Base-by-base conservation (phyloP, 2,113 vertebrate species). In the Mustela nigripes region DNA sequence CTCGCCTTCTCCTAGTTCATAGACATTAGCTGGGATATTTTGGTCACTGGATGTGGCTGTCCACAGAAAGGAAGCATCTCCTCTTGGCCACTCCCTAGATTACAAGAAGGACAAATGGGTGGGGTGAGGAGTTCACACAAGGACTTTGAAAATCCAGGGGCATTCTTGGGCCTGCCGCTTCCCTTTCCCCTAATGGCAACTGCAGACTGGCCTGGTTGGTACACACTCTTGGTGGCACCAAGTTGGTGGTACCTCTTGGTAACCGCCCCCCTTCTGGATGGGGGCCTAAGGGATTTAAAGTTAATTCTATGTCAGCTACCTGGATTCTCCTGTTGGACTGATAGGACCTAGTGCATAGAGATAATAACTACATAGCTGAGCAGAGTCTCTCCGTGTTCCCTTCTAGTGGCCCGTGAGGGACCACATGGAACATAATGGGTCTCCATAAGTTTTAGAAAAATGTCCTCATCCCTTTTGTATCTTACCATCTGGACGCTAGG, bases 391-490 rank as follows among this genome's bases (percentile, higher is more conserved):
- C 65, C 15, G 63, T 65, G 28, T 58, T 33, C 33, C 80, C 67
- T 10, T 53, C 15, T 50, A 56, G 3, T 63, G 42, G 62, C 36
- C n/a, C 15, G 28, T 65, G 28, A 58, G 11, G 36, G 50, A 39
- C 26, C 69, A 60, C 48, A 69, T 80, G 63, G 48, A 45, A 84
- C 22, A 79, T 69, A 63, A 73, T 18, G 60, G 19, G 9, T 80
- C 26, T 78, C 28, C 45, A 3, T 81, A 69, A 56, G 7, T 94
- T 89, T 89, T 94, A 92, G 79, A 85, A 89, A 95, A 69, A 80
- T 73, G 9, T 28, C 33, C 24, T 76, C 45, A 60, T 26, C 5
- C 12, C 39, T 94, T 83, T 71, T 96, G 62, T 24, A 60, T 36
- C 48, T 91, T 79, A 80, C 36, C 4, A 45, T 91, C 60, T 91